Conservation (phyloP, 2,797 vertebrate genomes). For the Petrocephalus sullivani region DNA sequence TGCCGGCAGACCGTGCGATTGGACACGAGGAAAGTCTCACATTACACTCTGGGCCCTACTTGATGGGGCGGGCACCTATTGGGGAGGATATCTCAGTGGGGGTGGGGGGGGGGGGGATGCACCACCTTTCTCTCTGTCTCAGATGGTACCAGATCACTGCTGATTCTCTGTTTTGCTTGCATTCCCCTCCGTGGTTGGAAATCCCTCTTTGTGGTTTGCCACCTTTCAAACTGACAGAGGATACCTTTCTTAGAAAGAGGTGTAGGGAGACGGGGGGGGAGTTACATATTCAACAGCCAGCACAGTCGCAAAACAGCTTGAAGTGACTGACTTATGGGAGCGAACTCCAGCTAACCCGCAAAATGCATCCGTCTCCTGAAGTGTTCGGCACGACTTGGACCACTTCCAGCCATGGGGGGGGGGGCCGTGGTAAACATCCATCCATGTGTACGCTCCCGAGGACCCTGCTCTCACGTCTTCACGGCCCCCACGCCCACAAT, state of each 20-base stretch:
- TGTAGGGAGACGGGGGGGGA: not conserved
- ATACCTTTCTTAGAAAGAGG: not conserved
- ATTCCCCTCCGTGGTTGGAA: not conserved
- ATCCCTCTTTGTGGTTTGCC: not conserved
- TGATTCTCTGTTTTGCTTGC: not conserved
- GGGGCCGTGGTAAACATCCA: not conserved
- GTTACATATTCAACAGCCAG: not conserved
- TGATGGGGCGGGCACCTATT: not conserved
- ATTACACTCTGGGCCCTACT: not conserved
- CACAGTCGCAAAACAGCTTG: not conserved
- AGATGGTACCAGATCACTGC: not conserved
- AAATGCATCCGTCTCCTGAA: not conserved
- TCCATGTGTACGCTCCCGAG: not conserved
- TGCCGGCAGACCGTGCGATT: not conserved
- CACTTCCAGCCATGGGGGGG: not conserved
- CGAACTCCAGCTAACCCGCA: not conserved
- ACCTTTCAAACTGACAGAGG: not conserved
- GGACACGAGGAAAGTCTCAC: not conserved
- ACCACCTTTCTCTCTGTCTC: not conserved
- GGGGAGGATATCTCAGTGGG: not conserved
- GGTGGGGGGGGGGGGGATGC: not conserved
- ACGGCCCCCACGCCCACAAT: not conserved
- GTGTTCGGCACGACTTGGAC: not conserved
- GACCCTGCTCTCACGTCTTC: not conserved
- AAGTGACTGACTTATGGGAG: too few species aligned